Base-by-base conservation (phyloP, 2,888 invertebrate species). In the Branchellion lobata region DNA sequence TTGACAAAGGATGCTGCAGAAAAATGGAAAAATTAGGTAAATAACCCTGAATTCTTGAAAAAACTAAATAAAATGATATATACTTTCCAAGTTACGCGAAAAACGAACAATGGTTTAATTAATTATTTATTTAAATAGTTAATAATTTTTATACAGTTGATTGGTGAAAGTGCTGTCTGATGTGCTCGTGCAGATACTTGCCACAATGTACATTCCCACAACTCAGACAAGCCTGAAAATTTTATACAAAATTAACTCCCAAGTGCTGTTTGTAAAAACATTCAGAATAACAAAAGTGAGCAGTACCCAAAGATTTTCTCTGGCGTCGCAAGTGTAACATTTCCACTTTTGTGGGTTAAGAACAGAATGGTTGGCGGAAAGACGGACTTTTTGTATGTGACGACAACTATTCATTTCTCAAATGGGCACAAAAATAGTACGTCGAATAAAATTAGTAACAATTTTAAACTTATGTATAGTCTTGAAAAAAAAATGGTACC, bases 121-220 rank as follows among this genome's bases (percentile, higher is more conserved):
- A 76, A 18, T 29, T 21, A 34, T 14, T 40, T 51, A 31, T 34
- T 36, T 31, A 80, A 21, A 29, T 14, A 68, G 71, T 51, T 33
- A 21, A 29, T 14, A 68, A 72, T 51, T 33, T 24, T 74, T 81
- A 79, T 81, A 86, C 87, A 84, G 85, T 84, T 40, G 85, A 85
- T 51, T 85, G 84, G 74, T 84, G 78, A 80, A 82, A 86, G 81
- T 87, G 87, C 65, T 84, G 82, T 5, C 85, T 81, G 18, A 87
- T 86, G 84, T 87, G 87, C 81, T 86, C 85, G 72, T 86, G 84
- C 81, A 85, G 86, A 79, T 85, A 86, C 75, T 86, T 83, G 14
- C 87, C 87, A 84, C 87, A 87, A 0, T 86, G 86, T 21, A 87
- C 86, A 84, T 86, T 84, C 21, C 84, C 82, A 82, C 87, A 87